phyloP scores from a whole-genome alignment of 2,888 invertebrate species.

The Epistrophe eligans region DNA sequence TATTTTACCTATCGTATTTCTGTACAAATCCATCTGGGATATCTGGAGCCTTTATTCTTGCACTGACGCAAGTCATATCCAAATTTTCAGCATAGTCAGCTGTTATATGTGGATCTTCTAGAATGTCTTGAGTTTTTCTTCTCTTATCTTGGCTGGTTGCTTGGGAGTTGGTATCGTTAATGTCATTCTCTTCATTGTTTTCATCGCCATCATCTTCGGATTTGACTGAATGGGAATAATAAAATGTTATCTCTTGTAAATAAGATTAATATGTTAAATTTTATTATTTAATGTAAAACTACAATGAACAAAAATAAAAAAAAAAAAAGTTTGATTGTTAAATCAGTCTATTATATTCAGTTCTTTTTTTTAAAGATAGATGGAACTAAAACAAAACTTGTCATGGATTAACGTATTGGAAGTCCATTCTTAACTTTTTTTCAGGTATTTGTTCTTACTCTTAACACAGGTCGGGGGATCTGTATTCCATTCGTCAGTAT shows the following conservation, averaged over 20 bases:
- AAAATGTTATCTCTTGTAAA: background rate
- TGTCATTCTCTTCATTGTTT: constrained; percentile 50
- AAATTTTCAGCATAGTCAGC: constrained; percentile 79
- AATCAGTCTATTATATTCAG: no score
- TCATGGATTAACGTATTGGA: no score
- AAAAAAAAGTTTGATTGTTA: no score
- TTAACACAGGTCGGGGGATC: constrained; percentile 81
- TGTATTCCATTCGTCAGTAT: constrained; percentile 81
- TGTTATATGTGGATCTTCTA: constrained; percentile 80
- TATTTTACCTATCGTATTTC: constrained; percentile 80
- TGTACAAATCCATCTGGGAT: constrained; percentile 81
- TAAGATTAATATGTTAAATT: background rate
- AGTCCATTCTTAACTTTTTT: no score
- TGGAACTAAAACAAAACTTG: no score
- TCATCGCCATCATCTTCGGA: constrained; percentile 74
- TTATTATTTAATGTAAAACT: background rate
- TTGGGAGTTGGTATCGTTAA: constrained; percentile 24
- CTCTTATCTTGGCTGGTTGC: constrained; percentile 60
- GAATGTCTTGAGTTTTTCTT: constrained; percentile 79
- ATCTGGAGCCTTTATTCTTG: constrained; percentile 82
- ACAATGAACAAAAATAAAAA: background rate
- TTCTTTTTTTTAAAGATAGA: no score
- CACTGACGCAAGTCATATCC: constrained; percentile 83
- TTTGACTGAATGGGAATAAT: constrained; percentile 47
- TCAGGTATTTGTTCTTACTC: constrained; percentile 77